Percentiles rank a stretch among this genome's conserved stretches.
Conservation (phyloP, 1,140 invertebrate species). For the Drosophila gunungcola region DNA sequence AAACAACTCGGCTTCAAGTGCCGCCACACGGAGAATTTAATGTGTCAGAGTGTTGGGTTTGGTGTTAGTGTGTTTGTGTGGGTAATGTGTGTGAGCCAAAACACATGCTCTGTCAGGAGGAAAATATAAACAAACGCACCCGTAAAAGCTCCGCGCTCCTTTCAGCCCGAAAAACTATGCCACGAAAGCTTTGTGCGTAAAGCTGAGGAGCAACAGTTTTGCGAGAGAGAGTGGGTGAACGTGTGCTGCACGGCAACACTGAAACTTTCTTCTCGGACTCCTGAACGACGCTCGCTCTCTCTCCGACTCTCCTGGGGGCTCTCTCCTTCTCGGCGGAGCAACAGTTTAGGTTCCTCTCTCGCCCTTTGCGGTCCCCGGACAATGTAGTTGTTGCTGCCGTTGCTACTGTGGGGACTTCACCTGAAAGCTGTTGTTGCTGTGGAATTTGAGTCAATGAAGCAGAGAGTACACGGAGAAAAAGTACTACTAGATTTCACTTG, state of each 20-base stretch:
- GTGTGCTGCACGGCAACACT: constrained; percentile 67
- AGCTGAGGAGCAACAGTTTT: constrained; percentile 76
- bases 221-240: constrained; percentile 10
- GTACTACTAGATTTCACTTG: too few species aligned
- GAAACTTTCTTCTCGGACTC: background rate
- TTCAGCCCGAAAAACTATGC: constrained; percentile 64
- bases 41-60: constrained; percentile 6
- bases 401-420: constrained; percentile 43
- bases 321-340: constrained; percentile 48
- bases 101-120: constrained; percentile 66
- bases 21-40: constrained; percentile 37
- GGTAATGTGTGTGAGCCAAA: constrained; percentile 33
- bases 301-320: constrained; percentile 16
- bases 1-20: constrained; percentile 55
- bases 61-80: constrained; percentile 7
- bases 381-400: constrained; percentile 50
- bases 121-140: constrained; percentile 81
- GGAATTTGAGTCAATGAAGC: constrained; percentile 58
- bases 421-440: constrained; percentile 54
- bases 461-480: constrained; percentile 10
- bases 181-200: constrained; percentile 72
- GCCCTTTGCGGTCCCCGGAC: constrained; percentile 63
- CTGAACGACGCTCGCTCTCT: background rate
- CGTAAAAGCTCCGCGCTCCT: constrained; percentile 62
- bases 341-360: constrained; percentile 68